phyloP scores from a whole-genome alignment of 23 tunicate genomes.

The Trididemnum miniatum region DNA sequence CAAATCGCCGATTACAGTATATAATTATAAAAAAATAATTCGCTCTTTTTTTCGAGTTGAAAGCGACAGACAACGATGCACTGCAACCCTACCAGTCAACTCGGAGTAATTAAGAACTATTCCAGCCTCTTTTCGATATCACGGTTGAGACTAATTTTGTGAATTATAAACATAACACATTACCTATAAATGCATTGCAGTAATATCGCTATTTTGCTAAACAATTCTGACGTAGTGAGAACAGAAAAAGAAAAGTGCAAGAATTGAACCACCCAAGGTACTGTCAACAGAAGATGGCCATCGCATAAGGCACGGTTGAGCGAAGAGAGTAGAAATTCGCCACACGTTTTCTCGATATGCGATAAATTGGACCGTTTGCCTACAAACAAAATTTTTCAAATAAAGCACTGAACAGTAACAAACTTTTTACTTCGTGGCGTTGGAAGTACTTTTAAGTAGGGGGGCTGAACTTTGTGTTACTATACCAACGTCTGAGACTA shows the following conservation, averaged over 20 bases:
- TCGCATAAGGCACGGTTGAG: neutral
- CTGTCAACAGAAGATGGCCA: slow-evolving; percentile 33
- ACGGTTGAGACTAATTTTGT: too few species aligned
- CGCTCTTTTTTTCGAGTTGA: too few species aligned
- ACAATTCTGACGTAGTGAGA: neutral
- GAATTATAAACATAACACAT: neutral
- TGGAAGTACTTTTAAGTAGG: too few species aligned
- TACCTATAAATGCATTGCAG: slow-evolving; percentile 16
- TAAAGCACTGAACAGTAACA: neutral
- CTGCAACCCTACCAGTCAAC: too few species aligned
- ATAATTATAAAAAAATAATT: too few species aligned
- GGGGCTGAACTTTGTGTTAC: too few species aligned
- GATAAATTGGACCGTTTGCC: neutral
- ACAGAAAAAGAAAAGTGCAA: neutral
- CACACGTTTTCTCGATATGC: slow-evolving; percentile 12
- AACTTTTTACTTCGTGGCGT: too few species aligned
- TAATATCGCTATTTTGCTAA: neutral
- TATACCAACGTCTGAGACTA: too few species aligned
- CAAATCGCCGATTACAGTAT: too few species aligned
- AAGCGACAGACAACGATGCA: too few species aligned
- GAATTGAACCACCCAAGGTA: slow-evolving; percentile 51
- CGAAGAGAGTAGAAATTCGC: neutral
- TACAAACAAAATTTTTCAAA: neutral
- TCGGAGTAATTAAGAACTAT: too few species aligned
- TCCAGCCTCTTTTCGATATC: too few species aligned